Evolutionary conservation across 2,888 invertebrate species (phyloP), one percentile per base, ranked within the genome.

Genomic region (Diarsia dahlii): DNA sequence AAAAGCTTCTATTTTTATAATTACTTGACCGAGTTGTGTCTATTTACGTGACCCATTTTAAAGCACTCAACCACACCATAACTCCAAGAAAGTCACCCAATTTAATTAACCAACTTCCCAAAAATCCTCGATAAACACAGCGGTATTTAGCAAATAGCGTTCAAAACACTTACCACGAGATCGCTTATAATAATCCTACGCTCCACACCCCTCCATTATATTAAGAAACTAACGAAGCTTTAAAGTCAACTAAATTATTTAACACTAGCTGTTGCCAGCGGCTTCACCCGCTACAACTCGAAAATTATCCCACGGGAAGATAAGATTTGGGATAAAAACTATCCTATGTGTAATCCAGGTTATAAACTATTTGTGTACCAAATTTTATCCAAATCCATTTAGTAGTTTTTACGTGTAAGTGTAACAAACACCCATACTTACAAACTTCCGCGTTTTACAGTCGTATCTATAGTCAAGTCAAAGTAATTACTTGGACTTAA

Each of bases 191-290:
- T 68, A 73, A 74, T 45, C 45, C 28, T n/a, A 56, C 48, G 15
- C 71, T 28, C 65, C 62, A 82, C 79, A 48, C 72, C 63, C 28
- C 39, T 56, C 65, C 71, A 74, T 66, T 74, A 74, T 73, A 76
- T 54, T 46, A 74, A 74, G 65, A 79, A 84, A 86, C 76, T 75
- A 84, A 78, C 73, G 46, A 71, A 80, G 69, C 77, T 66, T 72
- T 76, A 65, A 84, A 81, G 77, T 75, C 62, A 34, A 70, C 74
- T 82, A 46, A 80, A 84, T 82, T 86, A 84, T 86, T 80, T 71
- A 78, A 76, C 56, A 28, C 28, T 28, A 28, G 28, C 28, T 28
- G 28, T 28, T 28, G 28, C 28, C 28, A 28, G 28, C 28, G 28
- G 28, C 28, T 28, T 28, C 28, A 28, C 28, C 28, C 28, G 28